Percentiles rank a stretch among this genome's conserved stretches.
Evolutionary conservation across 2,888 invertebrate genomes (phyloP).

Genomic region (Micoletzkya japonica): DNA sequence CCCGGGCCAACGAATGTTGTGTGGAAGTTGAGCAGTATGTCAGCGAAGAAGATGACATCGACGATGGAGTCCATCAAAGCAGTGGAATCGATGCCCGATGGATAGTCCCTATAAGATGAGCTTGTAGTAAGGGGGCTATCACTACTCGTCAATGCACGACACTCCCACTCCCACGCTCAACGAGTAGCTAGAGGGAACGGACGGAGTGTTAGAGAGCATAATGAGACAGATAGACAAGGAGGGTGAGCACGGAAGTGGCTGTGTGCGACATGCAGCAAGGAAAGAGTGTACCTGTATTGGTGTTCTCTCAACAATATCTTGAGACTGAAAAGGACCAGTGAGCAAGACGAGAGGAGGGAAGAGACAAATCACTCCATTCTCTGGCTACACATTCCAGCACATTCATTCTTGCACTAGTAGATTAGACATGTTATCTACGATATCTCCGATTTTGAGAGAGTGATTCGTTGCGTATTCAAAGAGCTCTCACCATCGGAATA

Average conservation of each 20-base stretch:
- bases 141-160: no score
- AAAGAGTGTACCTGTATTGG: slow-evolving; percentile 21
- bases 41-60: slow-evolving; percentile 99
- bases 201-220: slow-evolving; percentile 14
- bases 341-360: no score
- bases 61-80: slow-evolving; percentile 79
- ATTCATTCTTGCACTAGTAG: no score
- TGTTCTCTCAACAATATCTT: slow-evolving; percentile 30
- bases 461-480: not conserved
- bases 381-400: no score
- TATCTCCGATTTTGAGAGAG: not conserved
- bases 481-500: not conserved
- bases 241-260: not conserved
- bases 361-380: no score
- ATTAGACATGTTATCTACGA: no score
- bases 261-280: not conserved
- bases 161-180: no score
- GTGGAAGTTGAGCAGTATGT: slow-evolving; percentile 99
- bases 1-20: slow-evolving; percentile 94
- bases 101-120: slow-evolving; percentile 37
- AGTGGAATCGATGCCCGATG: slow-evolving; percentile 56
- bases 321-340: slow-evolving; percentile 29
- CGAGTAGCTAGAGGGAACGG: slow-evolving; percentile 12
- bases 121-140: not conserved
- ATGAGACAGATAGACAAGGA: slow-evolving; percentile 17